Conservation (phyloP, 2,797 vertebrate genomes). For the Anomalospiza imberbis region DNA sequence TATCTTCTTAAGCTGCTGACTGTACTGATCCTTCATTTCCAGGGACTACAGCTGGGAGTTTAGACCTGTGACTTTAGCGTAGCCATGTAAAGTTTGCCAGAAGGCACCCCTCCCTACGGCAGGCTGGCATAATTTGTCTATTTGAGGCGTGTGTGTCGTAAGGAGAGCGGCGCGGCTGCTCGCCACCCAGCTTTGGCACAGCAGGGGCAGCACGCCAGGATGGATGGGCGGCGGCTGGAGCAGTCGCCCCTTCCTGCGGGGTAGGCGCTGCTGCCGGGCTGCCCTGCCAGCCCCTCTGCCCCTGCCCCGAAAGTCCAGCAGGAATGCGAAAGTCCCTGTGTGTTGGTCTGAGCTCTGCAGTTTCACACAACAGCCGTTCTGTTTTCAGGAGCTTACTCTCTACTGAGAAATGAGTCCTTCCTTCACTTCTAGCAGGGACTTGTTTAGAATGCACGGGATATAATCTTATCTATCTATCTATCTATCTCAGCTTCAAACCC, state of each 20-base stretch:
- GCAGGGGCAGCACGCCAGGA: accelerated
- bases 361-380: neutral
- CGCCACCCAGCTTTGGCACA: neutral
- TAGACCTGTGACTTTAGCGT: accelerated
- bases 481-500: neutral
- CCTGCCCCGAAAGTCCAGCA: neutral
- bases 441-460: neutral
- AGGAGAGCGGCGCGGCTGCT: accelerated
- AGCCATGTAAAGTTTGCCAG: neutral
- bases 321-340: conserved; percentile 5
- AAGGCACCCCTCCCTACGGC: accelerated
- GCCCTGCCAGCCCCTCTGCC: accelerated
- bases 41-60: neutral
- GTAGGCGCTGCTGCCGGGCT: accelerated
- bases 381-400: neutral
- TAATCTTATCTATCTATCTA: neutral
- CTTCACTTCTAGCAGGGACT: neutral
- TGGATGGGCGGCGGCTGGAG: accelerated
- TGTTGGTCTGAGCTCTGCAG: neutral
- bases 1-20: neutral
- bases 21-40: neutral
- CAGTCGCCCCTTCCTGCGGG: accelerated
- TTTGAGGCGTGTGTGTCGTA: neutral
- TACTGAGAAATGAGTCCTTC: neutral
- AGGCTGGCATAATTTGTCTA: neutral